Evolutionary conservation across 2,797 vertebrate species (phyloP), one percentile per base, ranked within the genome.

Genomic region (Lacerta bilineata): DNA sequence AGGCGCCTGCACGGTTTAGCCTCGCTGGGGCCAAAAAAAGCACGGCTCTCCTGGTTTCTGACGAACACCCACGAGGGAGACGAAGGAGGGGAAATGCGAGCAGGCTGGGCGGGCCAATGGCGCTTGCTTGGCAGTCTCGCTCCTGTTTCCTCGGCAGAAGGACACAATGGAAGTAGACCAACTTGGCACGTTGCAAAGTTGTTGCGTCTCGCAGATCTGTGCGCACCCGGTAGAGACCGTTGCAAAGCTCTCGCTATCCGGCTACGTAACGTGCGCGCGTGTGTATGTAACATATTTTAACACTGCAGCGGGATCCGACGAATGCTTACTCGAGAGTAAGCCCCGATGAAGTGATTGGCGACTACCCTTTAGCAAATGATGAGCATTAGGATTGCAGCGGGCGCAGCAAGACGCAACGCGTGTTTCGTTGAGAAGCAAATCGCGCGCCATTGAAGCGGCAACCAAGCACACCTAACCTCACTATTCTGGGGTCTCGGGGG

Each of bases 41-140:
- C 61, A 20, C 15, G 61, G 18, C 3, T 20, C 74, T n/a, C 6
- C 71, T 87, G 87, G 90, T 83, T 89, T 83, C 89, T 46, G 85
- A 82, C 82, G 61, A 74, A 39, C 72, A 75, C 36, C 4, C 64
- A 39, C 87, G 92, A 84, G 92, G 90, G 75, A 46, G 36, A 10
- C 8, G 20, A 39, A 20, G 20, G 71, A 18, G 20, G 41, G 75
- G 25, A 77, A 20, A 55, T 3, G 39, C 75, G 39, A 46, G 75
- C 61, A 81, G 69, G 59, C 5, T 3, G 41, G 29, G 33, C 6
- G 18, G 41, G 20, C 39, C 71, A 33, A 66, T 13, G 9, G 39
- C 61, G 72, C 50, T 55, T 55, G 50, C 50, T 55, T 15, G 50
- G 50, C 13, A 55, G 50, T 8, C 10, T 64, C 71, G 4, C 3